These are phyloP conservation scores for Steatocranus sp. DNA, from an alignment of 2,797 vertebrate species.

Conservation along the genomic window DNA sequence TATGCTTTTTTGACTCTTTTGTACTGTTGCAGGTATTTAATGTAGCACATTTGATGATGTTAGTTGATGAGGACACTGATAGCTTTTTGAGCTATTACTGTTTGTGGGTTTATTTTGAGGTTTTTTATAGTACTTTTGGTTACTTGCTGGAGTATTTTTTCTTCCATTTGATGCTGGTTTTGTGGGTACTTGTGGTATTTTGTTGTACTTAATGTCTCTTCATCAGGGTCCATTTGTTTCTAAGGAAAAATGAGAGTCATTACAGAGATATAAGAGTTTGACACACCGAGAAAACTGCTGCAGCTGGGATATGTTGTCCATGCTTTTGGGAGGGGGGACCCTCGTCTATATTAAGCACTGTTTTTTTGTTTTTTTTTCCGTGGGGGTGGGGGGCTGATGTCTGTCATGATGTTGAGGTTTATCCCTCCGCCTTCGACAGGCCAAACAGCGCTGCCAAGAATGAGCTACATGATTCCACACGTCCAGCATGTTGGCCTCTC, in stretches of 20 bases:
- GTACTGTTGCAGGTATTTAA: not conserved
- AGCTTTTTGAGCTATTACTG: not conserved
- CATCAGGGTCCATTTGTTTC: not conserved
- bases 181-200: not conserved
- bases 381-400: not conserved
- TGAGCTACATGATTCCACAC: conserved; percentile 21
- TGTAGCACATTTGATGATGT: not conserved
- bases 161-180: not conserved
- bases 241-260: not conserved
- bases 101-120: not conserved
- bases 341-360: not conserved
- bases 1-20: not conserved
- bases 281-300: not conserved
- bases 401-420: not conserved
- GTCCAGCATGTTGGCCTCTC: not conserved
- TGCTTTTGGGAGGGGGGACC: not conserved
- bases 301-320: not conserved
- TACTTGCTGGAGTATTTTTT: not conserved
- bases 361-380: not conserved
- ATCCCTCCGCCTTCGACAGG: not conserved
- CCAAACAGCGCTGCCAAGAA: not conserved
- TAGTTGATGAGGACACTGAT: not conserved
- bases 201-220: not conserved
- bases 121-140: not conserved
- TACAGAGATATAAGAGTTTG: not conserved